Conservation (phyloP, 2,113 vertebrate genomes). For the Conger conger region DNA sequence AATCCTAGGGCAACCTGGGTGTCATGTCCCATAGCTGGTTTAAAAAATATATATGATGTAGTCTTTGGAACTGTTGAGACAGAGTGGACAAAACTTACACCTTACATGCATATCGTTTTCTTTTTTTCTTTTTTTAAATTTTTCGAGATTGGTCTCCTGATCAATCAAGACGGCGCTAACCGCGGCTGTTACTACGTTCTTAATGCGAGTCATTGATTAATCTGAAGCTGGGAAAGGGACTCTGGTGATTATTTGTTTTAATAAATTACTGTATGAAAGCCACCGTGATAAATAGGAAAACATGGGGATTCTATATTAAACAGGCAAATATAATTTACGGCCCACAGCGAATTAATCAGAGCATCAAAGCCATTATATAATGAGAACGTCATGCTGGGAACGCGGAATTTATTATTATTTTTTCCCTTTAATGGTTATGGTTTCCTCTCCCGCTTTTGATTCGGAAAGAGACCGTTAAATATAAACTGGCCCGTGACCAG, state of each 20-base stretch:
- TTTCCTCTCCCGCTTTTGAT: slow-evolving; percentile 5
- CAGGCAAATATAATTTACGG: background rate
- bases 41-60: background rate
- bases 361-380: slow-evolving; percentile 11
- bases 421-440: background rate
- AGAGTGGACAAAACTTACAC: background rate
- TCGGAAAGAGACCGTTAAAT: background rate
- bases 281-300: background rate
- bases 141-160: background rate
- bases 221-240: background rate
- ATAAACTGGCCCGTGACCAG: slow-evolving; percentile 5
- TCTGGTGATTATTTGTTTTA: background rate
- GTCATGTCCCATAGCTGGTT: slow-evolving; percentile 34
- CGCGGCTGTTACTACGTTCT: background rate
- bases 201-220: background rate
- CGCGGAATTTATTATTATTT: background rate
- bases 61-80: background rate
- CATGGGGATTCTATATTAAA: background rate
- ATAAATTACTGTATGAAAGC: slow-evolving; percentile 1
- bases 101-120: background rate
- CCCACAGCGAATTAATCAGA: background rate
- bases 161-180: background rate
- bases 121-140: background rate
- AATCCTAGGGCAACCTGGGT: slow-evolving; percentile 79
- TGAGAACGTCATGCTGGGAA: background rate